Evolutionary conservation across 2,797 vertebrate genomes (phyloP).

Genomic region (Gymnothorax javanicus): DNA sequence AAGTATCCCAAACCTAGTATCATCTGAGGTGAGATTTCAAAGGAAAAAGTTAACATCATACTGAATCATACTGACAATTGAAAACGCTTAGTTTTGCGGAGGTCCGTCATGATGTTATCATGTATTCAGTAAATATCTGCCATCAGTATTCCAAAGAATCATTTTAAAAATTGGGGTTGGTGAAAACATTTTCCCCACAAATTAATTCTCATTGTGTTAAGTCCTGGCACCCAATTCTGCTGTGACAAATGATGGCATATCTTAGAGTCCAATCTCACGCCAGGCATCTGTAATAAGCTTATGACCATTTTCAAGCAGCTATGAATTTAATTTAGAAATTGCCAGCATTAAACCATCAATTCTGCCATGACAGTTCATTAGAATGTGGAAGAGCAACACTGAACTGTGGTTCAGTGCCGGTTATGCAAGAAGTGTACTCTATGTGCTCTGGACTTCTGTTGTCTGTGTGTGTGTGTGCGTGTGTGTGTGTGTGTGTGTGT

Average conservation of each 20-base stretch:
- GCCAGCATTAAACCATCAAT: constrained; percentile 53
- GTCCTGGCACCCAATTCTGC: constrained; percentile 20
- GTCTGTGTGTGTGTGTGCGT: constrained; percentile 15
- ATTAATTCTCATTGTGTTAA: constrained; percentile 27
- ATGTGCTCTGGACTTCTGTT: constrained; percentile 38
- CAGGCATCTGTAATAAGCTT: constrained; percentile 38
- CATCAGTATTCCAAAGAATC: constrained; percentile 7
- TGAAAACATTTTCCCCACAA: constrained; percentile 22
- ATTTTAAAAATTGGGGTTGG: constrained; percentile 3
- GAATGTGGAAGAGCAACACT: constrained; percentile 40
- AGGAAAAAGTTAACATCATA: background rate
- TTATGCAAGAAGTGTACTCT: constrained; percentile 31
- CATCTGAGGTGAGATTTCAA: background rate
- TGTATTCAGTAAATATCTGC: constrained; percentile 16
- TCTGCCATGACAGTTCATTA: constrained; percentile 53
- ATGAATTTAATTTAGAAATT: constrained; percentile 57
- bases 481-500: background rate
- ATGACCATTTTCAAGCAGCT: constrained; percentile 49
- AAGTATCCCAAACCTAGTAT: background rate
- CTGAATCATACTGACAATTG: background rate
- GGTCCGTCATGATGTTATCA: constrained; percentile 15
- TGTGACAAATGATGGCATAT: constrained; percentile 29
- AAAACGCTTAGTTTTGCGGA: background rate
- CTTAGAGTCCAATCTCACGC: constrained; percentile 31
- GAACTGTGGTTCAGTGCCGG: constrained; percentile 10